Percentiles rank a stretch among this genome's conserved stretches.
Conservation (phyloP, 2,888 invertebrate species). For the Pocota personata region DNA sequence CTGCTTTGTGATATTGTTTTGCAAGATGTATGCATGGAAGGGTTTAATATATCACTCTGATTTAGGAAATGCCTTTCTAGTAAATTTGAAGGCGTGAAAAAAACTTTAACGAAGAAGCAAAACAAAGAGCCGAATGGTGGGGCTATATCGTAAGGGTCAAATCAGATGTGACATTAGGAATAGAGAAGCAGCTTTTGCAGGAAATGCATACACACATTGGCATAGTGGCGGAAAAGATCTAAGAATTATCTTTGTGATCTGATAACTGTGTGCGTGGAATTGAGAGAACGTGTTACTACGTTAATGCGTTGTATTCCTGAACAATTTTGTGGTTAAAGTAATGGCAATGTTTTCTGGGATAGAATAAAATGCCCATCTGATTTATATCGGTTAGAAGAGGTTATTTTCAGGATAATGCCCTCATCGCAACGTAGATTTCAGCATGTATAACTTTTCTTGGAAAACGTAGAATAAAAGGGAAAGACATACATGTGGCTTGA, state of each 20-base stretch:
- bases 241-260: conserved; percentile 55
- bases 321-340: background rate
- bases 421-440: no score
- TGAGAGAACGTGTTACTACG: conserved; percentile 38
- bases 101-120: conserved; percentile 56
- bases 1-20: conserved; percentile 40
- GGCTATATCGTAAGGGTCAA: conserved; percentile 43
- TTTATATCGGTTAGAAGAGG: background rate
- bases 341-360: conserved; percentile 9
- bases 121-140: background rate
- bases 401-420: no score
- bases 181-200: conserved; percentile 35
- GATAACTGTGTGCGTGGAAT: conserved; percentile 31
- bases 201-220: conserved; percentile 12
- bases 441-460: no score
- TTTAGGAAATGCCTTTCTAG: conserved; percentile 60
- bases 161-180: conserved; percentile 57
- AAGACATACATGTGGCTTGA: no score
- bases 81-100: conserved; percentile 64
- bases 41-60: conserved; percentile 71
- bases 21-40: conserved; percentile 46
- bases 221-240: conserved; percentile 49
- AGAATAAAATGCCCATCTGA: background rate
- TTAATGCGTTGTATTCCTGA: conserved; percentile 22
- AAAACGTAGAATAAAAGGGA: no score